Percentiles rank a stretch among this genome's conserved stretches.
Evolutionary conservation across 2,113 vertebrate genomes (phyloP).

Genomic region (Anoplopoma fimbria): DNA sequence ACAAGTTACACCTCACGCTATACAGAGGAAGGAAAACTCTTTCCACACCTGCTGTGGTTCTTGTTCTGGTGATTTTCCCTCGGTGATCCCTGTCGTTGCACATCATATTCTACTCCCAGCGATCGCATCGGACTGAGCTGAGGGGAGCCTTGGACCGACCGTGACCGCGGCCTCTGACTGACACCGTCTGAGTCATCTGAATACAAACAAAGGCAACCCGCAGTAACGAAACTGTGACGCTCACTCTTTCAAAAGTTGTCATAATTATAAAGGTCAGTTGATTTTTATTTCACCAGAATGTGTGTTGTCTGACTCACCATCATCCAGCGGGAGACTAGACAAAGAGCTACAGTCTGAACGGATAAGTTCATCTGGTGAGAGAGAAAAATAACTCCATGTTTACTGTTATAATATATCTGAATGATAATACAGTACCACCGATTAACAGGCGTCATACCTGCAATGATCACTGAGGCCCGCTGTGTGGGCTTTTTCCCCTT

Average conservation of each 20-base stretch:
- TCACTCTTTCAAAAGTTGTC: background rate
- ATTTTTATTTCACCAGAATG: background rate
- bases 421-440: background rate
- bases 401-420: background rate
- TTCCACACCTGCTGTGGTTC: slow-evolving; percentile 74
- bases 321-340: slow-evolving; percentile 90
- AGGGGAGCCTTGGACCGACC: slow-evolving; percentile 90
- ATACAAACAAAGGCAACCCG: slow-evolving; percentile 50
- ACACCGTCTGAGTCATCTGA: slow-evolving; percentile 83
- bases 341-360: slow-evolving; percentile 93
- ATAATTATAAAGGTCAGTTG: background rate
- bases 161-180: slow-evolving; percentile 85
- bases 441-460: slow-evolving; percentile 80
- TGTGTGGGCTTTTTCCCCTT: slow-evolving; percentile 93
- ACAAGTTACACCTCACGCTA: background rate
- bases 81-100: slow-evolving; percentile 71
- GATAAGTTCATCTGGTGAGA: slow-evolving; percentile 89
- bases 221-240: background rate
- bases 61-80: slow-evolving; percentile 77
- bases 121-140: slow-evolving; percentile 89
- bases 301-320: slow-evolving; percentile 84
- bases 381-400: slow-evolving; percentile 19
- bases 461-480: slow-evolving; percentile 87
- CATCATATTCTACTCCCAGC: slow-evolving; percentile 79
- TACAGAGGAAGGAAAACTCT: background rate